These are phyloP conservation scores for Hoplodrina ambigua DNA, from an alignment of 2,888 invertebrate genomes.

Conservation along the genomic window DNA sequence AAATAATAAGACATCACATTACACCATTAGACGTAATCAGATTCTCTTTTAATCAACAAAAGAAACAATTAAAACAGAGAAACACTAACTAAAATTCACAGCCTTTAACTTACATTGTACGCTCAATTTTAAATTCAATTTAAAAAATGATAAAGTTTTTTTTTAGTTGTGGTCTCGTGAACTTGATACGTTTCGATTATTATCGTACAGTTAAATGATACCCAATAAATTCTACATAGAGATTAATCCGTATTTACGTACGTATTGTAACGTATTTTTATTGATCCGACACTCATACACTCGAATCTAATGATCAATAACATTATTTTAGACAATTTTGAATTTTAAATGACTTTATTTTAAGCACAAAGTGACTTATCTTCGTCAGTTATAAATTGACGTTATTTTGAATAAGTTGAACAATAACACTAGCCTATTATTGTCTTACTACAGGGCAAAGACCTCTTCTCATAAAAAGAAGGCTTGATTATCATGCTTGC, in stretches of 20 bases:
- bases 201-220: conserved; percentile 68
- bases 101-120: neutral
- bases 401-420: neutral
- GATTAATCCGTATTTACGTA: conserved; percentile 53
- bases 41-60: neutral
- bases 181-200: conserved; percentile 66
- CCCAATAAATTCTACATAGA: conserved; percentile 65
- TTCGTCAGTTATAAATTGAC: neutral
- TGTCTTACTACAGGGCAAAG: no score
- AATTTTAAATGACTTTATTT: neutral
- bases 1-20: no score
- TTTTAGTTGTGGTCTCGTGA: conserved; percentile 62
- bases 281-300: conserved; percentile 13
- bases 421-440: no score
- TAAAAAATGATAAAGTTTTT: conserved; percentile 49
- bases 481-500: no score
- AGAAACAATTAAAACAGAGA: neutral
- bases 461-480: no score
- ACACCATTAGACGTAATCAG: no score
- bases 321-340: conserved; percentile 12
- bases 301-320: conserved; percentile 16
- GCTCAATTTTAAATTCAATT: conserved; percentile 19
- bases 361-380: neutral
- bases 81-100: neutral
- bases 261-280: conserved; percentile 47